These are phyloP conservation scores for Argyresthia goedartella DNA, from an alignment of 2,888 invertebrate species.

Conservation along the genomic window DNA sequence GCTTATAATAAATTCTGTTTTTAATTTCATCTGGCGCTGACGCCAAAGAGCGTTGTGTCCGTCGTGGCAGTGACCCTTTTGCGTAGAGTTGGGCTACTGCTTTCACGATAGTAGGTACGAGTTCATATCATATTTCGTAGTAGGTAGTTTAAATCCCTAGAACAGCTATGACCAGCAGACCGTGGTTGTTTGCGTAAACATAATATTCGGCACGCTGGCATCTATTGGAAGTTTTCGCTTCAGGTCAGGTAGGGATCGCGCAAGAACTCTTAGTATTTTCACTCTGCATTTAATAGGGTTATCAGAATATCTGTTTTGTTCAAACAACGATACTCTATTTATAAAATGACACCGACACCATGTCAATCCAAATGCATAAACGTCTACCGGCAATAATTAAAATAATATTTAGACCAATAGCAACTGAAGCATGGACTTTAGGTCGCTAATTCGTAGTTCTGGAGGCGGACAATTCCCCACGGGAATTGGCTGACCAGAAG, in stretches of 20 bases:
- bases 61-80: not conserved
- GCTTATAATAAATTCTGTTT: conserved; percentile 65
- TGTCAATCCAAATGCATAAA: too few species aligned
- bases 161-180: not conserved
- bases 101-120: not conserved
- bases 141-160: not conserved
- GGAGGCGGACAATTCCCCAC: not conserved
- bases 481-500: not conserved
- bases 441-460: too few species aligned
- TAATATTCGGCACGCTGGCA: too few species aligned
- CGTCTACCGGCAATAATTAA: too few species aligned
- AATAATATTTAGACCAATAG: too few species aligned
- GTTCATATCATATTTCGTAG: not conserved
- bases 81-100: not conserved
- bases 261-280: not conserved
- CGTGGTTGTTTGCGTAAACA: not conserved
- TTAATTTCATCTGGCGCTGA: conserved; percentile 51
- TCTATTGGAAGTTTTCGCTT: not conserved
- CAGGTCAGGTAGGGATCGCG: not conserved
- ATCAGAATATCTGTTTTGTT: too few species aligned
- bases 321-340: too few species aligned
- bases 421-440: too few species aligned
- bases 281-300: not conserved
- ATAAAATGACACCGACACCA: too few species aligned
- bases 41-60: conserved; percentile 23